Percentiles rank a stretch among this genome's conserved stretches.
Evolutionary conservation across 2,113 vertebrate genomes (phyloP).

Genomic region (Chaenogobius annularis): DNA sequence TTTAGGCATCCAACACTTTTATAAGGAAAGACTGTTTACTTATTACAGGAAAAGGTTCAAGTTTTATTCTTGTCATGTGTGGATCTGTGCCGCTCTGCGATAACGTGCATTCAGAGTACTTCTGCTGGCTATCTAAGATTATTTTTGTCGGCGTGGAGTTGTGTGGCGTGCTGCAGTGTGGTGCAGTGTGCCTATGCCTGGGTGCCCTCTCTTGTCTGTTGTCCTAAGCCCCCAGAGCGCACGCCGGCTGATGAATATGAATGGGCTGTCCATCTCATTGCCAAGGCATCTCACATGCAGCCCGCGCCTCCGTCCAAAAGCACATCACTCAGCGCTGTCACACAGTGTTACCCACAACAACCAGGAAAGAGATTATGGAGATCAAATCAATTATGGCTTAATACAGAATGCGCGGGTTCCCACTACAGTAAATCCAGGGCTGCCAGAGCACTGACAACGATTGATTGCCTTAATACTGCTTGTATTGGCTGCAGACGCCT

Average conservation of each 20-base stretch:
- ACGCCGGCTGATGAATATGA: conserved; percentile 60
- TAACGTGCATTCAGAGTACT: conserved; percentile 19
- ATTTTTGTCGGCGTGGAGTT: conserved; percentile 27
- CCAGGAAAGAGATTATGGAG: conserved; percentile 78
- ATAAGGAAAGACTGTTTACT: not conserved
- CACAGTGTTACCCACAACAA: conserved; percentile 76
- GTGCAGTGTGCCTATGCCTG: conserved; percentile 5
- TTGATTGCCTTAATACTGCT: conserved; percentile 77
- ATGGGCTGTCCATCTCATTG: conserved; percentile 60
- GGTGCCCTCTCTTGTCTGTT: conserved; percentile 29
- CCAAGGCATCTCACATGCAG: conserved; percentile 61
- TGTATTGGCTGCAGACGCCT: conserved; percentile 58
- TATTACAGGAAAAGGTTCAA: not conserved
- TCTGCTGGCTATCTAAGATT: not conserved
- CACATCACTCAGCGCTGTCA: conserved; percentile 79
- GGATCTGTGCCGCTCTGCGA: not conserved
- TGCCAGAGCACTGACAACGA: conserved; percentile 73
- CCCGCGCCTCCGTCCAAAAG: conserved; percentile 41
- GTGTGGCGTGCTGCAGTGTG: conserved; percentile 7
- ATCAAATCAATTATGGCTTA: conserved; percentile 82
- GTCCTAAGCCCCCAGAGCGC: conserved; percentile 42
- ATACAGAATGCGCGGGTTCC: conserved; percentile 74
- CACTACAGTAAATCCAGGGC: conserved; percentile 71
- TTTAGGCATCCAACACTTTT: not conserved
- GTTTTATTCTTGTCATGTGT: conserved; percentile 2